A percentile compares a stretch with the other conserved stretches of the same genome.
Evolutionary conservation across 2,113 vertebrate species (phyloP).

Genomic region (Pomatostomus ruficeps): DNA sequence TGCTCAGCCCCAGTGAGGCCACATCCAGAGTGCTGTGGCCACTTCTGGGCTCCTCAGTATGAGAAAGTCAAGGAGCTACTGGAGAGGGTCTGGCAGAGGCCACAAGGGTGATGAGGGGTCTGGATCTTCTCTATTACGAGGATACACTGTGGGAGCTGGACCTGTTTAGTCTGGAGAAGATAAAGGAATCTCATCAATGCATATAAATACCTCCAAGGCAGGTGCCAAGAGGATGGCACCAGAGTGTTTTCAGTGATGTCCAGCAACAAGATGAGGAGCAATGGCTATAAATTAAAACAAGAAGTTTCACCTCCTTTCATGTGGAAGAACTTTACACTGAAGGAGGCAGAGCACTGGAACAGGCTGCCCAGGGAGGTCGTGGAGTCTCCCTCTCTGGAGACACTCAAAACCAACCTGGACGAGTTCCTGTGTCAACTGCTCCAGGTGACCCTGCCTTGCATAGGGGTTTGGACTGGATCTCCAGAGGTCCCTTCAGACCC

Average conservation of each 20-base stretch:
- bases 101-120: not conserved
- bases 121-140: not conserved
- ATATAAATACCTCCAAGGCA: not conserved
- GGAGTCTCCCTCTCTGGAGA: not conserved
- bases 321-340: not conserved
- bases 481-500: not conserved
- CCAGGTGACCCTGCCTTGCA: not conserved
- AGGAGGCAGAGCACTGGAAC: not conserved
- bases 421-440: not conserved
- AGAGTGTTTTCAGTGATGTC: not conserved
- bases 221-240: not conserved
- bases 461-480: not conserved
- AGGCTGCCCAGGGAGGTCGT: rapidly evolving
- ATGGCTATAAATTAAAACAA: not conserved
- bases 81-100: not conserved
- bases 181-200: too few relatives aligned
- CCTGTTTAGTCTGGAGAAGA: not conserved
- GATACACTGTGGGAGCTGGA: not conserved
- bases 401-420: not conserved
- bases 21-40: not conserved
- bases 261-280: rapidly evolving
- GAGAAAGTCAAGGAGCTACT: not conserved
- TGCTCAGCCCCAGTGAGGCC: not conserved
- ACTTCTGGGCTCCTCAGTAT: not conserved
- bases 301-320: not conserved